Percentiles rank a stretch among this genome's conserved stretches.
Conservation (phyloP, 2,797 vertebrate genomes). For the Darevskia mixta region DNA sequence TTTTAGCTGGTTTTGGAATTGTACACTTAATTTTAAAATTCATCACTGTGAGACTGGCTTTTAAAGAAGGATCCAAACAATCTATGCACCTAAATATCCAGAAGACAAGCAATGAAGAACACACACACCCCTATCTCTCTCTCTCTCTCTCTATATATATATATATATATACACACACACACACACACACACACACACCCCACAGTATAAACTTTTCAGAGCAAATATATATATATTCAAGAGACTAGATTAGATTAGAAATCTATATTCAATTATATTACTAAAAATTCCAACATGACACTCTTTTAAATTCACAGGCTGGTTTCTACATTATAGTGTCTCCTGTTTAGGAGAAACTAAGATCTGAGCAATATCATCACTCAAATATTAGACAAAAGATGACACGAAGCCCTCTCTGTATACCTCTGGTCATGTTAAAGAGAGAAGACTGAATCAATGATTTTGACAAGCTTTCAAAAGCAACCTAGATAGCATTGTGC, state of each 20-base stretch:
- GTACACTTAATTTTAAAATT: neutral
- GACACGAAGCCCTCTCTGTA: neutral
- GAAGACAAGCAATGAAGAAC: neutral
- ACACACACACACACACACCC: no score
- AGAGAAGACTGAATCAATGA: slow-evolving; percentile 10
- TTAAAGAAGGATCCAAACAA: neutral
- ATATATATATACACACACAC: no score
- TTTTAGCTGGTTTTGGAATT: slow-evolving; percentile 36
- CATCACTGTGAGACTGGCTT: accelerated
- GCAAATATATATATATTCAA: neutral
- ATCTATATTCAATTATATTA: neutral
- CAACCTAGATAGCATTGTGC: neutral
- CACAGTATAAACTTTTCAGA: neutral
- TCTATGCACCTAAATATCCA: neutral
- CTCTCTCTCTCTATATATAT: neutral
- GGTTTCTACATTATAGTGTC: neutral
- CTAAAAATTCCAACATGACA: neutral
- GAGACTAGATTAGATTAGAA: neutral
- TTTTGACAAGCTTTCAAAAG: slow-evolving; percentile 5
- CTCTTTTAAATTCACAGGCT: neutral
- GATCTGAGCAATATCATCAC: neutral
- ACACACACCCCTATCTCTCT: accelerated
- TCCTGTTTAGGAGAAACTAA: neutral
- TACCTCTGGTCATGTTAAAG: slow-evolving; percentile 17
- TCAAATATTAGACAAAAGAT: neutral